Base-by-base conservation (phyloP, 1,140 invertebrate genomes). In the Drosophila dunni region DNA sequence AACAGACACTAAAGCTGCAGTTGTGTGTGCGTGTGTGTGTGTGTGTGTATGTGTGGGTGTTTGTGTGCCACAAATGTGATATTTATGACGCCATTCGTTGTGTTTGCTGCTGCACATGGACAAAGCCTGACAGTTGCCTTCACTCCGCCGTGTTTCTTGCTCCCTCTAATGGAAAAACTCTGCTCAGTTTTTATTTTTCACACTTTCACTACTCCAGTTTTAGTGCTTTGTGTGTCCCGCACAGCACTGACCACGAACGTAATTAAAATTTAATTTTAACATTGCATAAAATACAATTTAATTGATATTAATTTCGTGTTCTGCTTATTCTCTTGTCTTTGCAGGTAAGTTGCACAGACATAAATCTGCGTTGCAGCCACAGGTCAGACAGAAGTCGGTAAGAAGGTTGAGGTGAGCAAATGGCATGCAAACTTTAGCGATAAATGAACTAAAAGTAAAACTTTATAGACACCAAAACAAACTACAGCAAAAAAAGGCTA, bases 41-140 rank as follows among this genome's bases (percentile, higher is more conserved):
- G 42, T 61, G 13, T 62, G 45, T 60, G 38, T 46, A 34, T 72
- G 13, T 62, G 45, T 60, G 38, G 44, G 34, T 72, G 51, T 81
- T 10, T 82, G 83, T 89, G 80, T 89, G 84, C 84, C 84, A 81
- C 84, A 89, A 89, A 89, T 89, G 84, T 89, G 84, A 89, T 81
- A 89, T 89, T 89, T 89, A 89, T 89, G 84, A 89, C 77, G 80
- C 58, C 62, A 10, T 46, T 34, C 48, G 51, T 38, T 62, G 61
- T 51, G 50, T 15, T 29, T 29, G 24, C 24, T 29, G 24, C 24
- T 40, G 44, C 44, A 46, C 56, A 60, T 63, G 79, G 81, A 85
- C 82, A 85, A 81, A 75, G 74, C 54, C 58, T 76, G 53, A 29
- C 74, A 54, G 62, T 58, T 64, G 74, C 5, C 5, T 46, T 15